Evolutionary conservation across 2,888 invertebrate species (phyloP), one percentile per base, ranked within the genome.

Genomic region (Ptychoptera contaminata): DNA sequence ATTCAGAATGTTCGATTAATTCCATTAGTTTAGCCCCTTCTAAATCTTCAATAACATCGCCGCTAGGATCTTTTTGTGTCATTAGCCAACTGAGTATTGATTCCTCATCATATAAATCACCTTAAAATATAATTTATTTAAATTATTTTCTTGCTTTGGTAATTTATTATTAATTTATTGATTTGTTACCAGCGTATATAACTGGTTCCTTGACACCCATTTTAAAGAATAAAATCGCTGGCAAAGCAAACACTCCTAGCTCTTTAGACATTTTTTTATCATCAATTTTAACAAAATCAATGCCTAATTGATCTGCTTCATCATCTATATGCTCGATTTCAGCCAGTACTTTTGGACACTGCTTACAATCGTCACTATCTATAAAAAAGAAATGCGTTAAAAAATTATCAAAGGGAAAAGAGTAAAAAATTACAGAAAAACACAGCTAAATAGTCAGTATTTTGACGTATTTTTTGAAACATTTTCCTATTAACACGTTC

Each of bases 311-410:
- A 58, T 91, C 90, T 0, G 90, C 91, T 53, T 92, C 92, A 58
- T 92, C 92, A 56, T 92, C 92, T 53, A 92, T 92, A 62, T 90
- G 88, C 58, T 91, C 91, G 51, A 91, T 82, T 63, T 90, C 90
- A 34, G 77, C 73, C 53, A 91, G 70, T 23, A 91, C 91, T 60
- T 82, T 76, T 53, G 85, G 84, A 61, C 91, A 92, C 66, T 91
- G 91, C 67, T 90, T 91, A 71, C 91, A 91, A 68, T 91, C 90
- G 72, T 85, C 85, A 73, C 88, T 88, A 71, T 90, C 91, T 91
- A 57, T 62, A 59, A 64, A 43, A 32, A 46, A 40, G 45, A 32
- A 42, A 38, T 46, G 30, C n/a, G n/a, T n/a, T n/a, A n/a, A n/a
- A n/a, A n/a, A n/a, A n/a, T 42, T 8, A n/a, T 31, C 36, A 15